Percentiles rank a stretch among this genome's conserved stretches.
These are phyloP conservation scores for Tineola bisselliella DNA, from an alignment of 2,888 invertebrate species.

Conservation along the genomic window DNA sequence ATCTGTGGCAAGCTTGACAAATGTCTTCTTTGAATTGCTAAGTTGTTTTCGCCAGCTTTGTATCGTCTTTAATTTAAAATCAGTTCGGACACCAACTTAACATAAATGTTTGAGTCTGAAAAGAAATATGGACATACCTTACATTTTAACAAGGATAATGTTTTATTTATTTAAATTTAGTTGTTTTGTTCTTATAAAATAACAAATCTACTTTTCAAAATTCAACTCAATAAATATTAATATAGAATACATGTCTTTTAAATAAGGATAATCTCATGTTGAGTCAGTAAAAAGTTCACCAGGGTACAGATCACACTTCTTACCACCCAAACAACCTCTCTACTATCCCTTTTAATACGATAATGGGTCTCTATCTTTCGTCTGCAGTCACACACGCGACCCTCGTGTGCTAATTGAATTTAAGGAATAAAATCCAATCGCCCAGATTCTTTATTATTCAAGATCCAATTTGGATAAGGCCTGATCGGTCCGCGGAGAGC, in stretches of 20 bases:
- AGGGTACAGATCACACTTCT: slow-evolving; percentile 22
- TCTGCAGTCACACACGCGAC: slow-evolving; percentile 65
- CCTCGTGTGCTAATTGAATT: slow-evolving; percentile 69
- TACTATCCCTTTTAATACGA: slow-evolving; percentile 59
- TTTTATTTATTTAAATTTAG: slow-evolving; percentile 10
- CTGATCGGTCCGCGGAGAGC: slow-evolving; percentile 58
- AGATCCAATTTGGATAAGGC: slow-evolving; percentile 71
- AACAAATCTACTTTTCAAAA: not conserved
- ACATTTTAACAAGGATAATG: slow-evolving; percentile 4
- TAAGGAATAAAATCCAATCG: slow-evolving; percentile 71
- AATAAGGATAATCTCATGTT: not conserved
- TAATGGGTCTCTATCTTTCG: slow-evolving; percentile 64
- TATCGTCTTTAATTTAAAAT: slow-evolving; percentile 16
- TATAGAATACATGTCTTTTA: not conserved
- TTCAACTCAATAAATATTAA: not conserved
- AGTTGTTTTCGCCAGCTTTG: slow-evolving; percentile 14
- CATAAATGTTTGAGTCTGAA: slow-evolving; percentile 16
- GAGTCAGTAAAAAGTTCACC: slow-evolving; percentile 1
- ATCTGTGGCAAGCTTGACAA: slow-evolving; percentile 13
- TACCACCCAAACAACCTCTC: slow-evolving; percentile 32
- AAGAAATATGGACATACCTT: slow-evolving; percentile 2
- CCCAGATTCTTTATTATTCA: slow-evolving; percentile 70
- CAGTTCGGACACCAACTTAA: slow-evolving; percentile 14
- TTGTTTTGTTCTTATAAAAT: not conserved
- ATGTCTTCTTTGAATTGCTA: slow-evolving; percentile 16